Evolutionary conservation across 2,797 vertebrate genomes (phyloP), one percentile per base, ranked within the genome.

Genomic region (Muscicapa striata): DNA sequence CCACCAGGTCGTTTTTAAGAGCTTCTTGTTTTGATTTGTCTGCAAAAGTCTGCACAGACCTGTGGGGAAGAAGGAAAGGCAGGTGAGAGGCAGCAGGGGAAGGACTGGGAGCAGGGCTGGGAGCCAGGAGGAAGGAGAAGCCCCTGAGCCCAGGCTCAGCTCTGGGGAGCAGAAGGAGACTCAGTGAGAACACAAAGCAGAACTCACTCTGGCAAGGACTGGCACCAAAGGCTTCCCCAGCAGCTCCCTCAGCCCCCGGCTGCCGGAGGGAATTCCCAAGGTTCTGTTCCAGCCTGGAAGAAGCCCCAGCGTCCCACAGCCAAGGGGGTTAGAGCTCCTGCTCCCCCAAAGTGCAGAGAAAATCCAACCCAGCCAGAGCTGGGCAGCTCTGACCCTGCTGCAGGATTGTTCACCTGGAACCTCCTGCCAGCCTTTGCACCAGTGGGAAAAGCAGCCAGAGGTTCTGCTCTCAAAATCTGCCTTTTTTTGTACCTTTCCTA

Each of bases 11-110:
- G 41, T 97, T 98, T 98, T 98, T 99, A 96, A 99, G 98, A 98
- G 98, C 98, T 97, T 99, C 98, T 98, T 99, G 99, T 98, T 99
- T 99, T 94, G 98, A 98, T 98, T 98, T 99, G 98, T 99, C 99
- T 63, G 98, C 98, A 97, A 99, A 98, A 92, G 98, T 98, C 98
- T 99, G 98, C 98, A 99, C 98, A 96, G 98, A 99, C 99, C 99
- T 99, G 98, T 4, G 13, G 91, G 66, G 89, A 76, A 84, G 46
- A 90, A 77, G 68, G 85, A 85, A 5, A 88, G 7, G 74, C 0
- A 6, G 2, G 61, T 95, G 9, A 59, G 92, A 49, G 85, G 73
- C 4, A 5, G 40, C n/a, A 8, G 24, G 70, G 67, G 49, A 1
- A 36, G 43, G 58, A 30, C 0, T 14, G 55, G 62, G 62, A 48